phyloP scores from a whole-genome alignment of 2,888 invertebrate species.

The Eutolmus rufibarbis region DNA sequence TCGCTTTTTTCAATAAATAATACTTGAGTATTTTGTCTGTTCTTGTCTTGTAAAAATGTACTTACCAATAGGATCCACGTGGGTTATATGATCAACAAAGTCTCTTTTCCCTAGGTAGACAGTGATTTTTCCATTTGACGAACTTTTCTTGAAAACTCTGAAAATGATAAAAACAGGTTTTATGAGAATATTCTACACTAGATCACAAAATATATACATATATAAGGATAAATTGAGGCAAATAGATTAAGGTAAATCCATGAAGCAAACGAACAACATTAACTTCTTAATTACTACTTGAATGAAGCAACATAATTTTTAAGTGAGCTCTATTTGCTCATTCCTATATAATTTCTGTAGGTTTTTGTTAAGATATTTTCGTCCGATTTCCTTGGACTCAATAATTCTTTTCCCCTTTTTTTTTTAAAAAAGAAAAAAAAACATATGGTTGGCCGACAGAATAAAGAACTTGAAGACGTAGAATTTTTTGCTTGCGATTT shows the following conservation, averaged over 20 bases:
- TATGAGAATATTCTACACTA: background rate
- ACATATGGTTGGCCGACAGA: background rate
- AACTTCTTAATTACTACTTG: background rate
- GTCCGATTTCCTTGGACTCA: background rate
- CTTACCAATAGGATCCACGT: conserved; percentile 90
- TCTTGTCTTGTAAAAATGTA: background rate
- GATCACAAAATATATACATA: background rate
- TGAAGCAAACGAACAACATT: background rate
- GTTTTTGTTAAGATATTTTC: background rate
- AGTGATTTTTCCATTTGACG: conserved; percentile 94
- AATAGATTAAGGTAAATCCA: background rate
- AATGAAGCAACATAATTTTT: background rate
- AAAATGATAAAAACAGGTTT: conserved; percentile 53
- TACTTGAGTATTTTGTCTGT: background rate
- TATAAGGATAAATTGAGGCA: background rate
- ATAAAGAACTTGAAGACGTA: background rate
- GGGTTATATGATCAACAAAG: conserved; percentile 90
- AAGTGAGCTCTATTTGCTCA: background rate
- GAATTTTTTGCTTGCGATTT: background rate
- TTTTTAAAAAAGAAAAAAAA: background rate
- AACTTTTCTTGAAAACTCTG: conserved; percentile 96
- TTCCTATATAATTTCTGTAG: background rate
- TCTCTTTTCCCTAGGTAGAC: conserved; percentile 91
- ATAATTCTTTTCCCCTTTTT: background rate
- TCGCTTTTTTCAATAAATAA: background rate